These are phyloP conservation scores for Loris lydekkerianus DNA, from an alignment of 2,797 vertebrate genomes.

Conservation along the genomic window DNA sequence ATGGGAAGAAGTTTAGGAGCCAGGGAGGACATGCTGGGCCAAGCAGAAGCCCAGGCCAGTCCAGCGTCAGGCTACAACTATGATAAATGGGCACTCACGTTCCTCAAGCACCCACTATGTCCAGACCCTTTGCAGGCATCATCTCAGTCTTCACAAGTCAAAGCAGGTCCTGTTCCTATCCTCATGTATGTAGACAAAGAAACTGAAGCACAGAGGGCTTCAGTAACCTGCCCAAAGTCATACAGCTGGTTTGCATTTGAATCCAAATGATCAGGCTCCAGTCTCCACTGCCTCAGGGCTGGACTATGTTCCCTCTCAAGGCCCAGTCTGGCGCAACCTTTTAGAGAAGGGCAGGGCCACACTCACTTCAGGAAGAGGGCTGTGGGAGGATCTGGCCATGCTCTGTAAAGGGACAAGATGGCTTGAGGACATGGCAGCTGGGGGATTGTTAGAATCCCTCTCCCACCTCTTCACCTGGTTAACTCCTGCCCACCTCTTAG, in stretches of 20 bases:
- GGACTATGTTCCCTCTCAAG: neutral
- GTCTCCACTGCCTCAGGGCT: neutral
- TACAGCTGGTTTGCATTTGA: neutral
- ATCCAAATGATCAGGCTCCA: neutral
- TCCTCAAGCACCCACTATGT: neutral
- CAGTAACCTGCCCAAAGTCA: neutral
- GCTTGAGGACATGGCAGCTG: neutral
- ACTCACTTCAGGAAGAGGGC: neutral
- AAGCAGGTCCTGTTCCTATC: neutral
- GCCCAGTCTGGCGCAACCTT: neutral
- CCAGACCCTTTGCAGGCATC: neutral
- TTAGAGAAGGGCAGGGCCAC: neutral
- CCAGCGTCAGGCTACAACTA: neutral
- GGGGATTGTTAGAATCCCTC: neutral
- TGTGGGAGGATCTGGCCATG: neutral
- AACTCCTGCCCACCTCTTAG: neutral
- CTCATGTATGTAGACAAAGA: neutral
- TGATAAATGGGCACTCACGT: neutral
- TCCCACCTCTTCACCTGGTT: neutral
- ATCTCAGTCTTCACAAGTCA: neutral
- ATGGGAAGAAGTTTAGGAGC: neutral
- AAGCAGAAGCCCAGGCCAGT: neutral
- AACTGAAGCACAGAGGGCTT: neutral
- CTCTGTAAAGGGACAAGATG: neutral
- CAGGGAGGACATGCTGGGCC: too few relatives aligned